Conservation (phyloP, 2,797 vertebrate species). For the Podarcis lilfordi region DNA sequence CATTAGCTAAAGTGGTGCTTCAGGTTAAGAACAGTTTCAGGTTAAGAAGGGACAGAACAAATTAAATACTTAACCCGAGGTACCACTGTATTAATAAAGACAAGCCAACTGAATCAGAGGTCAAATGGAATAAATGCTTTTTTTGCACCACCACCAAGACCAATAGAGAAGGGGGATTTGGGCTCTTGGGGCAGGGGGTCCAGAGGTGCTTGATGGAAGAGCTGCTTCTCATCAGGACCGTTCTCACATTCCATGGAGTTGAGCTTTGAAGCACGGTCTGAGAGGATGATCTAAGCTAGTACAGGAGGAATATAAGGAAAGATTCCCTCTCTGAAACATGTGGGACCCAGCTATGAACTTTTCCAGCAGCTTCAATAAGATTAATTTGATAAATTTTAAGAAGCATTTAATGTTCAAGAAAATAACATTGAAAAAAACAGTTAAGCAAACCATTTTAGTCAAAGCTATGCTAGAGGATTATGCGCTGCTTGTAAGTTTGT, state of each 20-base stretch:
- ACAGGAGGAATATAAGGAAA: neutral
- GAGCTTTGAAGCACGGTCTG: neutral
- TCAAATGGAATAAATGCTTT: neutral
- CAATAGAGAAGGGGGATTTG: neutral
- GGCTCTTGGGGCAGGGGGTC: neutral
- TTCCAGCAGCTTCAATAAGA: slow-evolving; percentile 33
- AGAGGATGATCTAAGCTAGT: neutral
- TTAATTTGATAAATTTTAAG: slow-evolving; percentile 44
- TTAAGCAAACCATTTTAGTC: slow-evolving; percentile 8
- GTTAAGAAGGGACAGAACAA: too few relatives aligned
- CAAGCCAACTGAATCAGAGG: neutral
- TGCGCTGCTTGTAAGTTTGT: slow-evolving; percentile 48
- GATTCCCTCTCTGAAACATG: neutral
- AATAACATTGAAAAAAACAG: neutral
- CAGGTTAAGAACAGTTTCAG: too few relatives aligned
- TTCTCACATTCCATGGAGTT: neutral
- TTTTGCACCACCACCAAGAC: neutral
- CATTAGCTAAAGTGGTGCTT: too few relatives aligned
- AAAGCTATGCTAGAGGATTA: slow-evolving; percentile 36
- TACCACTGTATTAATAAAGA: neutral
- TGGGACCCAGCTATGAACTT: neutral
- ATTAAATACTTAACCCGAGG: too few relatives aligned
- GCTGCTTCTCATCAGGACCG: neutral
- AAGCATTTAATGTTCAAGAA: neutral
- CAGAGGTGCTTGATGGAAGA: neutral